Evolutionary conservation across 2,888 invertebrate species (phyloP), one percentile per base, ranked within the genome.

Genomic region (Elaeidobius kamerunicus): DNA sequence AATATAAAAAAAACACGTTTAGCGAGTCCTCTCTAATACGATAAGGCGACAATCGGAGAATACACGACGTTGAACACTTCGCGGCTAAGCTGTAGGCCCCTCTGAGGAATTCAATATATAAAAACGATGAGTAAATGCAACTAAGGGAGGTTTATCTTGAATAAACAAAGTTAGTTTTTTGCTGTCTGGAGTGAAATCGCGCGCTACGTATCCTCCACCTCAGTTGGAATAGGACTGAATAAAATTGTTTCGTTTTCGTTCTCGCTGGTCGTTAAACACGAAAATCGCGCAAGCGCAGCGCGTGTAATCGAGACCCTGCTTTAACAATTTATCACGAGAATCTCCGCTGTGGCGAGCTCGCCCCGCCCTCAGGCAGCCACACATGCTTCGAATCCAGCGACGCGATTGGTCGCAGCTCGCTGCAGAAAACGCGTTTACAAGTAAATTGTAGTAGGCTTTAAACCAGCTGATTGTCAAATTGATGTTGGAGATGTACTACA

Each of bases 121-220:
- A 30, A 15, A 27, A 23, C 20, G 17, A 16, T 41, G 58, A 60
- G 57, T 52, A 60, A 64, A 62, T 45, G 47, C 54, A 45, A 55
- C 55, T 55, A 56, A 56, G 59, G 58, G 56, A 52, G 39, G 48
- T 39, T 51, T 45, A 53, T 63, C 54, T 60, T 57, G 53, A 61
- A 60, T 66, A 64, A 63, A 65, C 65, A 65, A 68, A 67, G 61
- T n/a, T n/a, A 63, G 63, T 59, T 60, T 58, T 61, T 61, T 60
- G 45, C 49, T 35, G 40, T 48, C 42, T 42, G 57, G 60, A 59
- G 55, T 20, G 19, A 60, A 56, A 55, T 55, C 52, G 50, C 55
- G 56, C 61, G 56, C 62, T 56, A 59, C 55, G 54, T 55, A 60
- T 61, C 59, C 67, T 56, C 59, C 46, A 44, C 60, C 61, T 61